These are phyloP conservation scores for Batillaria attramentaria DNA, from an alignment of 1,140 invertebrate species.

Conservation along the genomic window DNA sequence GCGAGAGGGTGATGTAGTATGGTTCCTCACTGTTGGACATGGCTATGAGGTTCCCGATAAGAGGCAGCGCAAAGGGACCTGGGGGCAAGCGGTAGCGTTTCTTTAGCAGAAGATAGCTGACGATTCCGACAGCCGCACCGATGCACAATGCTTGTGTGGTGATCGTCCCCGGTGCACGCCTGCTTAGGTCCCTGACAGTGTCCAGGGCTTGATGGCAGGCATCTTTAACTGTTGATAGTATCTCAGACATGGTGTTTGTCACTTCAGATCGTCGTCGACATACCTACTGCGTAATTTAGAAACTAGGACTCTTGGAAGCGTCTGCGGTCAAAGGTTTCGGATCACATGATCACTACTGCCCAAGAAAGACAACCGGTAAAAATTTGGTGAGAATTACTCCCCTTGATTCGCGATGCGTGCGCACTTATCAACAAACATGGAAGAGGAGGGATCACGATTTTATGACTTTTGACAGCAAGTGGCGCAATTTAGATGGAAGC, in stretches of 20 bases:
- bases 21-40: background rate
- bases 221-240: background rate
- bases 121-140: background rate
- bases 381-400: conserved; percentile 12
- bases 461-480: conserved; percentile 2
- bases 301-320: no score
- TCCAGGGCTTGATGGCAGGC: background rate
- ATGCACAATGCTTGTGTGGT: background rate
- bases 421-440: conserved; percentile 49
- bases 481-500: no score
- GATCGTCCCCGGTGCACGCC: background rate
- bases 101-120: background rate
- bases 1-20: no score
- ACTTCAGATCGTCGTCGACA: no score
- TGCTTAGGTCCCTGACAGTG: background rate
- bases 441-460: conserved; percentile 28
- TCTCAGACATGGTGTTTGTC: background rate
- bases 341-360: no score
- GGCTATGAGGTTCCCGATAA: conserved; percentile 11
- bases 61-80: background rate
- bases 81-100: conserved; percentile 6
- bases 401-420: conserved; percentile 37
- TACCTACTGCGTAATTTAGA: no score
- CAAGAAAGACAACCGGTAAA: no score
- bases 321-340: no score